Conservation (phyloP, 2,797 vertebrate genomes). For the Macrochelys suwanniensis region DNA sequence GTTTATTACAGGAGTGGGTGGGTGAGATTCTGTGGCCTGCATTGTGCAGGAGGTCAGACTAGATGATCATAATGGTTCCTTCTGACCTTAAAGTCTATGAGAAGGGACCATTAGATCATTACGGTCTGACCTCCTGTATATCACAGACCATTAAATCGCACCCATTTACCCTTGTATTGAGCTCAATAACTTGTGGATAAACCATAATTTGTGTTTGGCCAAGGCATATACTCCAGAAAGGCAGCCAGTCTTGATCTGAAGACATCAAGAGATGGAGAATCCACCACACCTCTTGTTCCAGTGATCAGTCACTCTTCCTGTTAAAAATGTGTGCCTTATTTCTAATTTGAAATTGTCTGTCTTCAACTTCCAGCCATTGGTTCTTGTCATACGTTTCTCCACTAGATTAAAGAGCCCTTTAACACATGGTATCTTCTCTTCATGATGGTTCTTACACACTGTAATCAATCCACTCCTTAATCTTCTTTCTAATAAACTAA, state of each 20-base stretch:
- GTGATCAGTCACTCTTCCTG: not conserved
- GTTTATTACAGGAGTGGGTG: too few species aligned
- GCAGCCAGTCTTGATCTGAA: not conserved
- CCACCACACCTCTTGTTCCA: not conserved
- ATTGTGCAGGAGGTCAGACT: too few species aligned
- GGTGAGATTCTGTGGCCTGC: too few species aligned
- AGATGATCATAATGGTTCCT: too few species aligned
- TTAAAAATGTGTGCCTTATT: not conserved
- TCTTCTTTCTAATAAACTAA: not conserved
- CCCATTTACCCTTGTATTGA: not conserved
- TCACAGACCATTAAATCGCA: not conserved
- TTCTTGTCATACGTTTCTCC: not conserved
- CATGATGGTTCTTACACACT: not conserved
- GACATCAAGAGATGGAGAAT: not conserved
- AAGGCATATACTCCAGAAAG: not conserved
- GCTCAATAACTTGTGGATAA: not conserved
- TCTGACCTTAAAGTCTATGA: too few species aligned
- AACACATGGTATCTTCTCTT: not conserved
- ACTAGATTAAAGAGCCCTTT: not conserved
- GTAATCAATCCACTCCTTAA: not conserved
- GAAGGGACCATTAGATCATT: not conserved
- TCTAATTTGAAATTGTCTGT: not conserved
- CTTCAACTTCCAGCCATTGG: conserved; percentile 21
- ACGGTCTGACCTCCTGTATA: accelerated
- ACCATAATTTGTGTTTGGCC: not conserved